Evolutionary conservation across 2,888 invertebrate genomes (phyloP).

Genomic region (Euplagia quadripunctaria): DNA sequence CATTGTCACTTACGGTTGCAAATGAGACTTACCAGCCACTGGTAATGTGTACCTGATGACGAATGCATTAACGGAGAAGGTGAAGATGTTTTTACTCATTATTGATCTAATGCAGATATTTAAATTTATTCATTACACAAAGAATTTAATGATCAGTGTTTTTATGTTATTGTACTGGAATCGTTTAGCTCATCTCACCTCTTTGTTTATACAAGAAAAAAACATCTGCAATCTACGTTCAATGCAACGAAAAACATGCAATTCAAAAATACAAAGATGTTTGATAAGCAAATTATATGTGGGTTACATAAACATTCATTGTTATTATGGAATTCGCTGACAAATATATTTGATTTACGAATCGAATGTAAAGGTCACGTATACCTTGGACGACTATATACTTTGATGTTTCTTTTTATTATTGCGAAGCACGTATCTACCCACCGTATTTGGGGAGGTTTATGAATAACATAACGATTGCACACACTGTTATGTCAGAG

Average conservation of each 20-base stretch:
- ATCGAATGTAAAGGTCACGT: not conserved
- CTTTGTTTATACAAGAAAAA: not conserved
- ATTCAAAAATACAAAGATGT: not conserved
- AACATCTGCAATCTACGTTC: not conserved
- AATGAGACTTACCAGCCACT: conserved; percentile 2
- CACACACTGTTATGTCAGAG: not conserved
- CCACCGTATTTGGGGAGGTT: not conserved
- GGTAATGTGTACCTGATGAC: not conserved
- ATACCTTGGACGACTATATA: not conserved
- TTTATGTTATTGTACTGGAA: not conserved
- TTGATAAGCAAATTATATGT: not conserved
- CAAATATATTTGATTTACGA: not conserved
- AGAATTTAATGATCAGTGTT: not conserved
- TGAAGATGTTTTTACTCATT: not conserved
- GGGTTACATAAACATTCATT: not conserved
- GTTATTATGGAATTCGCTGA: not conserved
- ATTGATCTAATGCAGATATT: not conserved
- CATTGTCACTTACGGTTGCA: conserved; percentile 29
- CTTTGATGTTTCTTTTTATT: not conserved
- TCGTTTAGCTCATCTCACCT: not conserved
- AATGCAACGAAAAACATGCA: not conserved
- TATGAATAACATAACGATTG: not conserved
- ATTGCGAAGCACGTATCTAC: not conserved
- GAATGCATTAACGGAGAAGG: not conserved
- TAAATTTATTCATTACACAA: not conserved